Conservation (phyloP, 30 jellyfish, hydroid and myxozoan species). For the Aurelia sp. region DNA sequence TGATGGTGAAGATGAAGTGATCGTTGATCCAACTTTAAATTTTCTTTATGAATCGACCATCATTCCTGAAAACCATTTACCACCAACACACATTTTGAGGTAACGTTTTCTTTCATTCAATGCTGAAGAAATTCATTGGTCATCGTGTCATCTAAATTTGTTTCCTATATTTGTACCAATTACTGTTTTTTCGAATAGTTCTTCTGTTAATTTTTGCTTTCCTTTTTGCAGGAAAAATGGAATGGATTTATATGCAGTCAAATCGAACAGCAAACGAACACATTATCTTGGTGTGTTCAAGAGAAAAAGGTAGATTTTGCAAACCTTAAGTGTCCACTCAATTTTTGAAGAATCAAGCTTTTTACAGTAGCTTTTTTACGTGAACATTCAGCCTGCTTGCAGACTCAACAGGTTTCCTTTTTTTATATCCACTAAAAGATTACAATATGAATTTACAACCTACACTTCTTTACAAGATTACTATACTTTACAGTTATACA, state of each 20-base stretch:
- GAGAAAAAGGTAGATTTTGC: conserved; percentile 83
- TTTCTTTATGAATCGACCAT: conserved; percentile 87
- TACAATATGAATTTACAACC: too few species aligned
- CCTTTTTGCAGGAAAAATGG: conserved; percentile 85
- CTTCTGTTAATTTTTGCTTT: too few species aligned
- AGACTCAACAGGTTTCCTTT: too few species aligned
- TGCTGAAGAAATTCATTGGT: background rate
- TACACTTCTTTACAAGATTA: too few species aligned
- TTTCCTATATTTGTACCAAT: too few species aligned
- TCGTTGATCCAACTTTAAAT: conserved; percentile 70
- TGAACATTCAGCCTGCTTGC: too few species aligned
- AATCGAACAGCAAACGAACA: conserved; percentile 78
- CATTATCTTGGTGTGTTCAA: conserved; percentile 93
- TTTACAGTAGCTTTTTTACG: too few species aligned
- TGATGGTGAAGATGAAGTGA: conserved; percentile 84
- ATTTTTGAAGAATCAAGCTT: too few species aligned
- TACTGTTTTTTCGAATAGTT: too few species aligned
- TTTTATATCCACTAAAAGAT: too few species aligned
- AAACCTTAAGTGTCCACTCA: background rate
- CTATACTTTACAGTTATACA: too few species aligned
- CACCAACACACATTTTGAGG: conserved; percentile 97
- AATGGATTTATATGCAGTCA: conserved; percentile 93
- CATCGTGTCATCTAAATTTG: too few species aligned
- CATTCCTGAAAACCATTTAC: conserved; percentile 95
- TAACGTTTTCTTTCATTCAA: conserved; percentile 19